Evolutionary conservation across 2,797 vertebrate species (phyloP).

Genomic region (Eidolon dupreanum): DNA sequence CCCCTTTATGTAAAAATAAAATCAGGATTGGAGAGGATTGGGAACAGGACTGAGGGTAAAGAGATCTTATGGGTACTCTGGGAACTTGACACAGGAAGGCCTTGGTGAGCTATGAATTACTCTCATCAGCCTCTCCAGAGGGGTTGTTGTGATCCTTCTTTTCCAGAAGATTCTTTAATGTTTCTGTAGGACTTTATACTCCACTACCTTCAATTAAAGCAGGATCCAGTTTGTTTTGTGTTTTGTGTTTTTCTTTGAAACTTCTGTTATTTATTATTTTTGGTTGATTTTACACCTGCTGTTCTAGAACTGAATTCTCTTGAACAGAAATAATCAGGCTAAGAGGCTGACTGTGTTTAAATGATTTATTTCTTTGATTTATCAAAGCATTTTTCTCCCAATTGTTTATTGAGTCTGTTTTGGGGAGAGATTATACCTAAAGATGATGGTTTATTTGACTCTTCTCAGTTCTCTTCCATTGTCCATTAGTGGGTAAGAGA

Average conservation of each 20-base stretch:
- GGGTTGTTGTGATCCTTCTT: slow-evolving; percentile 21
- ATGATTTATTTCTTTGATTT: slow-evolving; percentile 29
- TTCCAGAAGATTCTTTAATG: slow-evolving; percentile 52
- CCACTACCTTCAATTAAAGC: slow-evolving; percentile 72
- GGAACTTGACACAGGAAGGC: background rate
- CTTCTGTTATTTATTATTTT: slow-evolving; percentile 36
- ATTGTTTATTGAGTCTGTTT: slow-evolving; percentile 3
- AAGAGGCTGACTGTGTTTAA: background rate
- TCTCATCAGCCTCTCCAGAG: background rate
- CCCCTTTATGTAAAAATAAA: slow-evolving; percentile 53
- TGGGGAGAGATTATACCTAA: background rate
- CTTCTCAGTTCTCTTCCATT: background rate
- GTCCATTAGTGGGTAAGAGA: background rate
- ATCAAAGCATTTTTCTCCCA: background rate
- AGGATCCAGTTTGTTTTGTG: slow-evolving; percentile 55
- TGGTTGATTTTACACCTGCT: background rate
- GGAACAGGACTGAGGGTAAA: background rate
- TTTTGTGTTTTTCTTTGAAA: slow-evolving; percentile 56
- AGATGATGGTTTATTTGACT: background rate
- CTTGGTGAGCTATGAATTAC: slow-evolving; percentile 24
- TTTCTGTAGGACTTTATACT: slow-evolving; percentile 65
- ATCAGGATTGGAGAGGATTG: slow-evolving; percentile 3
- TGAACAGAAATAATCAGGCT: slow-evolving; percentile 37
- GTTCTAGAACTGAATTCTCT: slow-evolving; percentile 36
- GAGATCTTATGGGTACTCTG: background rate